Evolutionary conservation across 2,888 invertebrate genomes (phyloP), one percentile per base, ranked within the genome.

Genomic region (Ganaspis brasiliensis): DNA sequence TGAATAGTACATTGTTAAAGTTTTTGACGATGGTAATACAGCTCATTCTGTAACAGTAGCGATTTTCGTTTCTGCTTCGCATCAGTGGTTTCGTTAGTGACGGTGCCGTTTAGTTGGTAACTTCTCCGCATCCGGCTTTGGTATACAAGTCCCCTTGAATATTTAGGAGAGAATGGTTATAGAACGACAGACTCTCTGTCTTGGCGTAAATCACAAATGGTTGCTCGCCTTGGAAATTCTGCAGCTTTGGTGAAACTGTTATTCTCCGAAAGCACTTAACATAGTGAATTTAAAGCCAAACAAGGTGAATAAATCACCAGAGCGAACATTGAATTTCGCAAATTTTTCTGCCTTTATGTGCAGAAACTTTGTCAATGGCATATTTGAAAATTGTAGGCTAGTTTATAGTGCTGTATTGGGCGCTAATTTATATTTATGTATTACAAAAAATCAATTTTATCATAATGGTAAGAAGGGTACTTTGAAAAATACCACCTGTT

Each of bases 151-250:
- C 63, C 37, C 16, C 63, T 52, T 52, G 63, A 63, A 40, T 63
- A 63, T 63, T 63, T 63, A 63, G 63, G 37, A 63, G 63, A 40
- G 14, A 40, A 57, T 63, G 37, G 61, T 63, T 63, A 63, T 63
- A 40, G 21, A 40, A 14, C 40, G 63, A 63, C 63, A 63, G 37
- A 21, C 63, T 63, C 37, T 63, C 40, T 40, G 40, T 40, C 63
- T 63, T 63, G 63, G 63, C 40, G 63, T 63, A 40, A 63, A 19
- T 63, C 63, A 40, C 63, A 63, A 63, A 63, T 63, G 40, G 63
- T 40, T 63, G 63, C 63, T 40, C 63, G 40, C 21, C 3, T 37
- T 19, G 37, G 40, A 40, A 63, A 63, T 63, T 40, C 63, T 14
- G 40, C 40, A 40, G 63, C 63, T 63, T 63, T 63, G 14, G 40